Base-by-base conservation (phyloP, 2,113 vertebrate species). In the Pholis gunnellus region DNA sequence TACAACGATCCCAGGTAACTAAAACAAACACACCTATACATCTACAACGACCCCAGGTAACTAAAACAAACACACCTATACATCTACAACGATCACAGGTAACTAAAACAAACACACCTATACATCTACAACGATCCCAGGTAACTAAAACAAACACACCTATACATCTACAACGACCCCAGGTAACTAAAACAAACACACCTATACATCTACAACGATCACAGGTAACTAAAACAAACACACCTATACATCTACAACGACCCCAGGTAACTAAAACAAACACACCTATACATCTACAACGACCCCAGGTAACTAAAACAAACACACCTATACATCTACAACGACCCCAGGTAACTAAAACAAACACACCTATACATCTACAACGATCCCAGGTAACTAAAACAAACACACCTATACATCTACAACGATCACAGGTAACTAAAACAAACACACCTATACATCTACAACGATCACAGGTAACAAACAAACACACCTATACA, bases 61-160 rank as follows among this genome's bases (percentile, higher is more conserved):
- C 36, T 14, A 54, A 7, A 40, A 40, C 3, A 38, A 36, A 38
- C 9, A 64, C 34, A 44, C 4, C 31, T 3, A 1, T 0, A 48
- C 46, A 17, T 17, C 38, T 65, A 76, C 46, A 29, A 50, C 0
- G 40, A 68, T 3, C 8, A 52, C 42, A 86, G 77, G 73, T 83
- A 44, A 40, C 6, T 4, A 25, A 46, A 46, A n/a, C n/a, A n/a
- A n/a, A n/a, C n/a, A n/a, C n/a, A n/a, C n/a, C n/a, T n/a, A n/a
- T n/a, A n/a, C n/a, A n/a, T n/a, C n/a, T n/a, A n/a, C n/a, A n/a
- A n/a, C n/a, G n/a, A n/a, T n/a, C n/a, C n/a, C n/a, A n/a, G n/a
- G n/a, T n/a, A n/a, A n/a, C n/a, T n/a, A n/a, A n/a, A n/a, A n/a
- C n/a, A n/a, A n/a, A n/a, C n/a, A n/a, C n/a, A n/a, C n/a, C n/a